phyloP scores from a whole-genome alignment of 2,113 vertebrate species.

The Pseudorectes ferrugineus region DNA sequence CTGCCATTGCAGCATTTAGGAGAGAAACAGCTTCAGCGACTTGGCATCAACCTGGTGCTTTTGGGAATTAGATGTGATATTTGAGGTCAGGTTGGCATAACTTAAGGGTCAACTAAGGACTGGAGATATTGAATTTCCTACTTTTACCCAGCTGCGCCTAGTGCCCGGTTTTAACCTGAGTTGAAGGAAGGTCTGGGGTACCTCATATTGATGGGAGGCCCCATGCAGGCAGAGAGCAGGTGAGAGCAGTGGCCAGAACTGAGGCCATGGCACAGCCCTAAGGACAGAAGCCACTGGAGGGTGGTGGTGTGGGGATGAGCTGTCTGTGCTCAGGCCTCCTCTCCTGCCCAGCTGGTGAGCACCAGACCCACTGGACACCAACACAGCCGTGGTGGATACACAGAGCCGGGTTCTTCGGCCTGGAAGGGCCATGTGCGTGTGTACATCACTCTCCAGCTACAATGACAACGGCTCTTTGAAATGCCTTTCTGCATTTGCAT shows the following conservation, averaged over 20 bases:
- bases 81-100: neutral
- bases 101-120: neutral
- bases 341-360: neutral
- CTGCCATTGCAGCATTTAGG: neutral
- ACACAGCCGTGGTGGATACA: rapidly evolving
- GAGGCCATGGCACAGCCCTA: rapidly evolving
- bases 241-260: rapidly evolving
- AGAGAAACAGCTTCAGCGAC: neutral
- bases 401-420: rapidly evolving
- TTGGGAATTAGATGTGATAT: neutral
- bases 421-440: rapidly evolving
- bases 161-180: neutral
- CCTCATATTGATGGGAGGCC: neutral
- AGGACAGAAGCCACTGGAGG: neutral
- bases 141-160: neutral
- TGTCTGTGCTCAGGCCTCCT: neutral
- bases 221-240: neutral
- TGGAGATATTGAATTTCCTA: neutral
- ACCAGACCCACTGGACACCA: rapidly evolving
- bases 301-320: neutral
- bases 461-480: neutral
- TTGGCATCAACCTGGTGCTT: neutral
- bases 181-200: neutral
- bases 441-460: neutral
- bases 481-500: constrained; percentile 45